Base-by-base conservation (phyloP, 2,888 invertebrate species). In the Lasioglossum villosulum region DNA sequence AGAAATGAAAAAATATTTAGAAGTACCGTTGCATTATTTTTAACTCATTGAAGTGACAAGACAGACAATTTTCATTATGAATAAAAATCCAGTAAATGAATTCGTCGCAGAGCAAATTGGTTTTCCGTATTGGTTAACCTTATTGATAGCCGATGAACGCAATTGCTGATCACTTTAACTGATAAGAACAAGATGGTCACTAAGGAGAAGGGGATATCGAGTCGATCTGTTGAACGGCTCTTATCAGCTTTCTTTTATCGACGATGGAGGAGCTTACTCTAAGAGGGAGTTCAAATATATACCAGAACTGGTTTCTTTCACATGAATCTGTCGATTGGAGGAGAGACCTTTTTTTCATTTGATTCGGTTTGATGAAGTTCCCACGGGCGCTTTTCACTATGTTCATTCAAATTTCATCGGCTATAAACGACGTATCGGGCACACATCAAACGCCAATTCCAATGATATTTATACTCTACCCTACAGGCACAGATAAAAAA, bases 221-320 rank as follows among this genome's bases (percentile, higher is more conserved):
- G n/a, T 75, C 74, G 77, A 84, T 84, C 84, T 56, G 63, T 56
- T 19, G 45, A 48, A 72, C 76, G 79, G 84, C 79, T 80, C 85
- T 79, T 84, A 85, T 84, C 78, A 84, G 84, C 79, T 80, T 70
- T 45, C 52, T 84, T 85, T 76, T 77, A 77, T 80, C 79, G 76
- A 80, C 70, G 73, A 84, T 37, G 73, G 63, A 75, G 83, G 56
- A 84, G 84, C 78, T 84, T 84, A 84, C 78, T 83, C 78, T 10
- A 45, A 71, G 63, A 56, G 63, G 34, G 63, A 30, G 75, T 66
- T 83, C 83, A 56, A 83, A 66, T 78, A 78, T 78, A 83, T 83
- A 84, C 74, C 48, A 68, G 39, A 56, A 70, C 14, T 56, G 34
- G 72, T 78, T 76, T 75, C 56, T 78, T 74, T 71, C 42, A 34